Percentiles rank a stretch among this genome's conserved stretches.
Evolutionary conservation across 2,113 vertebrate species (phyloP).

Genomic region (Pseudopodoces humilis): DNA sequence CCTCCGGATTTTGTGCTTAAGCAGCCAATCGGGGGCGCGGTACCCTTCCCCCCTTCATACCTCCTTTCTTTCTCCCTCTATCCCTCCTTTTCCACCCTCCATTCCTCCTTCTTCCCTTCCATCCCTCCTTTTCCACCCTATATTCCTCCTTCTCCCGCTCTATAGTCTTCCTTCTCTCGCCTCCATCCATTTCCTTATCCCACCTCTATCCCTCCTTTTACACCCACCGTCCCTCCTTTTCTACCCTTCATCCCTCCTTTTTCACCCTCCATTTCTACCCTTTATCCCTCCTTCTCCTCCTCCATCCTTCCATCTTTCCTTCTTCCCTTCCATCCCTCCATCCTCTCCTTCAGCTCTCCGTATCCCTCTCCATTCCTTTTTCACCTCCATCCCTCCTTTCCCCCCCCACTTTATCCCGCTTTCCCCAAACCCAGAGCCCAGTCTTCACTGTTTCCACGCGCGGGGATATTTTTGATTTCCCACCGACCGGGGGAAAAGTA

Average conservation of each 20-base stretch:
- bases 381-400: not conserved
- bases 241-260: not conserved
- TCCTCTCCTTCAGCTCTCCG: not conserved
- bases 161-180: not conserved
- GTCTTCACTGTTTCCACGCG: not conserved
- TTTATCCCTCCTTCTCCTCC: not conserved
- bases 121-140: not conserved
- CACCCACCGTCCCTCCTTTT: not conserved
- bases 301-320: not conserved
- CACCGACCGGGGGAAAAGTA: rapidly evolving
- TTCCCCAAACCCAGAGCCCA: not conserved
- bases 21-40: not conserved
- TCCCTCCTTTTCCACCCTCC: not conserved
- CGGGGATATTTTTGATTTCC: not conserved
- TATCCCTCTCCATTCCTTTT: not conserved
- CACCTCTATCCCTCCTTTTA: not conserved
- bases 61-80: not conserved
- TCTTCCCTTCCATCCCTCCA: not conserved
- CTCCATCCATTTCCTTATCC: not conserved
- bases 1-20: slow-evolving; percentile 19
- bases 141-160: not conserved
- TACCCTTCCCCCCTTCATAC: not conserved
- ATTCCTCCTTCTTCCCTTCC: not conserved
- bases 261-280: not conserved
- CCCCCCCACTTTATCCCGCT: not conserved